Evolutionary conservation across 2,888 invertebrate genomes (phyloP).

Genomic region (Bibio marci): DNA sequence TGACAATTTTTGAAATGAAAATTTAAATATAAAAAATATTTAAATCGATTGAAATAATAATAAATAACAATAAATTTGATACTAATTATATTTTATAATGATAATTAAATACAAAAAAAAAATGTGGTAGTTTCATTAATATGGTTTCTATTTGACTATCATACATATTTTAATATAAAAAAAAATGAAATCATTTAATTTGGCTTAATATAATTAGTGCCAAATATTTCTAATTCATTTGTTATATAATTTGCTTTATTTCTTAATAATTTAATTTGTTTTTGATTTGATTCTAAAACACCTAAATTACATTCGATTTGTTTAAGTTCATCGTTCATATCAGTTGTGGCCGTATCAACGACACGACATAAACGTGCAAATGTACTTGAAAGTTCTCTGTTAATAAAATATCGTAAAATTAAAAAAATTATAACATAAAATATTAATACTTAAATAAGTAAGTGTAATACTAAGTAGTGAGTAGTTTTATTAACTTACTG

Average conservation of each 20-base stretch:
- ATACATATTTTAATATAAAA: too few species aligned
- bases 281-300: constrained; percentile 61
- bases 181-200: too few species aligned
- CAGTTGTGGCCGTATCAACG: constrained; percentile 75
- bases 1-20: too few species aligned
- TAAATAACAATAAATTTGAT: too few species aligned
- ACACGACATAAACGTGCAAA: constrained; percentile 86
- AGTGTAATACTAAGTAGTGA: background rate
- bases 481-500: constrained; percentile 38
- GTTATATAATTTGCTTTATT: constrained; percentile 89
- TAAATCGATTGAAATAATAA: too few species aligned
- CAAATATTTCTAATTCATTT: constrained; percentile 82
- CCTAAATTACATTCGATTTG: constrained; percentile 54
- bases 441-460: constrained; percentile 5
- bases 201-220: constrained; percentile 73
- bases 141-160: too few species aligned
- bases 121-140: too few species aligned
- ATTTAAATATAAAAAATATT: too few species aligned
- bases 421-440: constrained; percentile 3
- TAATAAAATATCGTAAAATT: constrained; percentile 10
- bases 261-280: constrained; percentile 62
- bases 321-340: constrained; percentile 69
- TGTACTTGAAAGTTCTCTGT: constrained; percentile 79
- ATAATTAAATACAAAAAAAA: too few species aligned
- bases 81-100: too few species aligned